phyloP scores from a whole-genome alignment of 2,797 vertebrate genomes.

The Lepus oiostolus region DNA sequence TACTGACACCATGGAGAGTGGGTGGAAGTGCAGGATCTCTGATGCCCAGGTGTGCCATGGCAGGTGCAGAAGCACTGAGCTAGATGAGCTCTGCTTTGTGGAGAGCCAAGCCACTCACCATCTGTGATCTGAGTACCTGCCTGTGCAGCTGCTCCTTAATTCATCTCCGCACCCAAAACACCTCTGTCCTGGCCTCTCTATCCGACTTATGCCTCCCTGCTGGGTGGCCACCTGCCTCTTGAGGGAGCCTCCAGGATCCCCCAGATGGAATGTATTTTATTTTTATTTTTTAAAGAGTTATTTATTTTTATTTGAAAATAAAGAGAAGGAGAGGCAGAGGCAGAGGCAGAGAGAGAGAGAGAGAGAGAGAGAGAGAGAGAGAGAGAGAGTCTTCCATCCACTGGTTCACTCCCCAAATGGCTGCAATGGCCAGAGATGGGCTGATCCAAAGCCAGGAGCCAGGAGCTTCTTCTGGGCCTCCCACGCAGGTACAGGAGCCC shows the following conservation, averaged over 20 bases:
- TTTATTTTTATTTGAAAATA: no score
- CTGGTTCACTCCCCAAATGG: no score
- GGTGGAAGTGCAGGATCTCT: not conserved
- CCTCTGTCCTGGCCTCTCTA: not conserved
- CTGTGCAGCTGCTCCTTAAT: not conserved
- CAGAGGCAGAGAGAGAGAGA: no score
- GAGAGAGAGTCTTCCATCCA: no score
- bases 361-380: no score
- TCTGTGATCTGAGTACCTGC: not conserved
- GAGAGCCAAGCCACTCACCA: not conserved
- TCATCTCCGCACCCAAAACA: not conserved
- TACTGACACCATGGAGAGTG: not conserved
- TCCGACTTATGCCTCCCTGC: not conserved
- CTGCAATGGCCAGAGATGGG: no score
- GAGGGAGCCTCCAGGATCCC: not conserved
- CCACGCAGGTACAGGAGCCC: no score
- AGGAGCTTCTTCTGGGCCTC: no score
- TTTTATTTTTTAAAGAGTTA: no score
- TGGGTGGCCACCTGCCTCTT: not conserved
- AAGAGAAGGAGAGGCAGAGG: not conserved
- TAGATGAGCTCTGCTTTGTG: not conserved
- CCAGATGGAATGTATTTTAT: not conserved
- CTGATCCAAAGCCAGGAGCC: no score
- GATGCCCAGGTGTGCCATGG: fast-evolving
- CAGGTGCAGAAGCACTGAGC: not conserved